A percentile compares a stretch with the other conserved stretches of the same genome.
Evolutionary conservation across 2,113 vertebrate species (phyloP).

Genomic region (Cochlearius cochlearius): DNA sequence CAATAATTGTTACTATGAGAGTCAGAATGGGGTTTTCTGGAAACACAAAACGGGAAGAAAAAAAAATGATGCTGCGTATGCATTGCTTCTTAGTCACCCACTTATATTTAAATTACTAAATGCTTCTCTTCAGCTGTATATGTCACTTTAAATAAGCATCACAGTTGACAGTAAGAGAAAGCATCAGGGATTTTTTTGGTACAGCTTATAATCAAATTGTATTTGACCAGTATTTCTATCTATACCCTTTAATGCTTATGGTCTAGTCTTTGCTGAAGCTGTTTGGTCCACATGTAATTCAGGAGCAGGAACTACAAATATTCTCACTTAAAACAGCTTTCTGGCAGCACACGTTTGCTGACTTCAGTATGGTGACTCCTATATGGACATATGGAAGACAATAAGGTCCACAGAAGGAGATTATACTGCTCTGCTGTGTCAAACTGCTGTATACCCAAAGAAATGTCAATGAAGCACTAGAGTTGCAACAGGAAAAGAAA

Average conservation of each 20-base stretch:
- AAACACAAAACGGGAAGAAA: neutral
- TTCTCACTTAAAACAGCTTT: neutral
- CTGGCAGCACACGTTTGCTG: neutral
- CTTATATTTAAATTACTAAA: slow-evolving; percentile 9
- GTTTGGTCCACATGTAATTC: neutral
- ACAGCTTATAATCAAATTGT: neutral
- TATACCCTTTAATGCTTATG: neutral
- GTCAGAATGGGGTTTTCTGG: neutral
- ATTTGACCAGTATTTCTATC: neutral
- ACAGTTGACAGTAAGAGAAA: neutral
- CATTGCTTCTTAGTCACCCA: neutral
- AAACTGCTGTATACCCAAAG: neutral
- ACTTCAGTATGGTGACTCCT: neutral
- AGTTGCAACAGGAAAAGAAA: neutral
- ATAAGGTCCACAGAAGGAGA: neutral
- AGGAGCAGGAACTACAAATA: neutral
- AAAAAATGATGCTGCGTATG: neutral
- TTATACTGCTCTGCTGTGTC: neutral
- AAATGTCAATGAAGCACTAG: neutral
- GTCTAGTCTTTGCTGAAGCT: neutral
- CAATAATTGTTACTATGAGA: neutral
- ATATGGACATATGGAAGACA: neutral
- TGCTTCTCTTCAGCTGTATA: neutral
- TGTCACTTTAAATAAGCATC: neutral
- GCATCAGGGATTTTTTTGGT: neutral